Base-by-base conservation (phyloP, 2,888 invertebrate genomes). In the Netelia inedita region DNA sequence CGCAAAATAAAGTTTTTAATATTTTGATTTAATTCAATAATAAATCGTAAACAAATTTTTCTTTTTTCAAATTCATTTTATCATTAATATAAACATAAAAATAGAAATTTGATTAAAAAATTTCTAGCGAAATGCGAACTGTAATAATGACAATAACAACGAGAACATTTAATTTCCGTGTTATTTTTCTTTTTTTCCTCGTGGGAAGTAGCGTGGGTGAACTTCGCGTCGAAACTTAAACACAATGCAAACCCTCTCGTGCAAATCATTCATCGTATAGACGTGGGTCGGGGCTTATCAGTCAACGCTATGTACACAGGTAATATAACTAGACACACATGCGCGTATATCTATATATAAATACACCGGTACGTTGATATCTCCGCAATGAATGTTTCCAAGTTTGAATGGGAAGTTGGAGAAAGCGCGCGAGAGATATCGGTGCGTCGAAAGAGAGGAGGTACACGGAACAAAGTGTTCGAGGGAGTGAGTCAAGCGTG, bases 401-500 rank as follows among this genome's bases (percentile, higher is more conserved):
- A 68, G 76, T 71, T 76, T 81, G 79, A 80, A 80, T 83, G 46
- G 79, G 28, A 53, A 74, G 63, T 28, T 63, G 63, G 28, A 71
- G 43, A 71, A 72, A 68, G 61, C 35, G 55, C 11, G 50, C 28
- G 73, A 79, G 73, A 79, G 73, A 79, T 61, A 69, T 66, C 23
- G 19, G 23, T 55, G 55, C 35, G 66, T 57, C 50, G 19, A 50
- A 66, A 57, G 61, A 46, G 28, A 28, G 43, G 10, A 28, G 14
- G 14, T 57, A 59, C 68, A 78, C 1, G 6, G 8, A 9, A 16
- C 46, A 14, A 46, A 10, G 46, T 14, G 3, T 14, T 46, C 46
- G 2, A 46, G 46, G 53, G 66, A 66, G 71, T 85, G 82, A 85
- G 83, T 85, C 86, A 86, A 86, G 74, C 83, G 83, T 66, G 80